Conservation (phyloP, 2,888 invertebrate species). For the Esperia sulphurella region DNA sequence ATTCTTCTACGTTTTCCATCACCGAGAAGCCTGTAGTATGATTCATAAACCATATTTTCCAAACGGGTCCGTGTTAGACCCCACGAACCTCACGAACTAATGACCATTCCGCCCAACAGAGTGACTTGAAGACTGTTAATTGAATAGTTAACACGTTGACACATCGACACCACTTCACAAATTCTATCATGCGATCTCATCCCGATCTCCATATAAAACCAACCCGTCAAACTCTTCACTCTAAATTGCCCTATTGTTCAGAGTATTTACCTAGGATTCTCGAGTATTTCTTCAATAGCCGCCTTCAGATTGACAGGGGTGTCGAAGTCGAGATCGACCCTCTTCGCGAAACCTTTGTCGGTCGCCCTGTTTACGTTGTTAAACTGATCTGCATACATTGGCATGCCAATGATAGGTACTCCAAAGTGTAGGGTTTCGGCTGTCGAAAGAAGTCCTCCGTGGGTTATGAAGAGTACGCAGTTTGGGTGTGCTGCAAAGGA, state of each 20-base stretch:
- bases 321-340: slow-evolving; percentile 28
- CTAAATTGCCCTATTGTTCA: too few species aligned
- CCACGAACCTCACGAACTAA: too few species aligned
- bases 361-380: slow-evolving; percentile 41
- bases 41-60: too few species aligned
- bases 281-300: slow-evolving; percentile 32
- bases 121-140: too few species aligned
- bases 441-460: slow-evolving; percentile 53
- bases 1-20: too few species aligned
- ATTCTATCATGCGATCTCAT: neutral
- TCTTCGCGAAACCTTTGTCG: slow-evolving; percentile 36
- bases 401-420: slow-evolving; percentile 52
- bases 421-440: slow-evolving; percentile 49
- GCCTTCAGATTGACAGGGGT: slow-evolving; percentile 29
- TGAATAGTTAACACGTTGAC: too few species aligned
- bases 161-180: too few species aligned
- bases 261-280: slow-evolving; percentile 13
- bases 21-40: too few species aligned
- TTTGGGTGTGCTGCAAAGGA: slow-evolving; percentile 56
- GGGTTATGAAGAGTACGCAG: slow-evolving; percentile 53
- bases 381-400: slow-evolving; percentile 54
- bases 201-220: too few species aligned
- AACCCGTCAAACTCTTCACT: too few species aligned
- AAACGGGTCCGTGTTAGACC: too few species aligned
- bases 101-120: too few species aligned